Conservation (phyloP, 2,888 invertebrate genomes). For the Lapara coniferarum region DNA sequence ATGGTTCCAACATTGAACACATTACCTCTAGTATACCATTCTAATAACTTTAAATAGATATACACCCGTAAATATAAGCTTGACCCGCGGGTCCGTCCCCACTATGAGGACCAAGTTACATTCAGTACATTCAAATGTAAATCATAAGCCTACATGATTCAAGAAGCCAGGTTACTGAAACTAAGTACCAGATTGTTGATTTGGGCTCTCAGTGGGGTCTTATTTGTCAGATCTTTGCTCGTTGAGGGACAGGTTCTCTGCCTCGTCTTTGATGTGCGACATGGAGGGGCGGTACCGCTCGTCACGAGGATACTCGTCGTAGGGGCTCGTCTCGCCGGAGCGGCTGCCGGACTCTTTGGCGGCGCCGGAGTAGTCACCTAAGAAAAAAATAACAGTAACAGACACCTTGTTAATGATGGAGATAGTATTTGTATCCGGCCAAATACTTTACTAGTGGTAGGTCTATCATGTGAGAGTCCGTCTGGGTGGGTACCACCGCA, state of each 20-base stretch:
- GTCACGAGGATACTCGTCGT: conserved; percentile 72
- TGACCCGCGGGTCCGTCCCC: conserved; percentile 13
- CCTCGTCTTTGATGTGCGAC: conserved; percentile 78
- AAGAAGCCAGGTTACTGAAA: not conserved
- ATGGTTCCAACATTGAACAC: conserved; percentile 75
- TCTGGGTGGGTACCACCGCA: too few species aligned
- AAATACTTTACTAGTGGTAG: too few species aligned
- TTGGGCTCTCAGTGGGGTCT: conserved; percentile 30
- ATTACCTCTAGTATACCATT: conserved; percentile 69
- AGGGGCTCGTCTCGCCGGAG: conserved; percentile 74
- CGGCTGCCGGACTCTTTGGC: conserved; percentile 75
- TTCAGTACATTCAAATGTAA: too few species aligned
- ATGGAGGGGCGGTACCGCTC: conserved; percentile 73
- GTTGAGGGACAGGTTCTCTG: conserved; percentile 79
- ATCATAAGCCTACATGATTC: not conserved
- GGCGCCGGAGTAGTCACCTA: conserved; percentile 61
- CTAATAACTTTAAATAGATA: conserved; percentile 74
- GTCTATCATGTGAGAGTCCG: too few species aligned
- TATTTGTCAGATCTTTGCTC: conserved; percentile 80
- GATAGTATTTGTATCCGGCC: too few species aligned
- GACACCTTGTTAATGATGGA: too few species aligned
- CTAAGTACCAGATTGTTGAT: not conserved
- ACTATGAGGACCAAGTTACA: not conserved
- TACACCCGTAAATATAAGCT: conserved; percentile 67
- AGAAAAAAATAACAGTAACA: not conserved